Evolutionary conservation across 2,797 vertebrate genomes (phyloP), one percentile per base, ranked within the genome.

Genomic region (Neopelma chrysocephalum): DNA sequence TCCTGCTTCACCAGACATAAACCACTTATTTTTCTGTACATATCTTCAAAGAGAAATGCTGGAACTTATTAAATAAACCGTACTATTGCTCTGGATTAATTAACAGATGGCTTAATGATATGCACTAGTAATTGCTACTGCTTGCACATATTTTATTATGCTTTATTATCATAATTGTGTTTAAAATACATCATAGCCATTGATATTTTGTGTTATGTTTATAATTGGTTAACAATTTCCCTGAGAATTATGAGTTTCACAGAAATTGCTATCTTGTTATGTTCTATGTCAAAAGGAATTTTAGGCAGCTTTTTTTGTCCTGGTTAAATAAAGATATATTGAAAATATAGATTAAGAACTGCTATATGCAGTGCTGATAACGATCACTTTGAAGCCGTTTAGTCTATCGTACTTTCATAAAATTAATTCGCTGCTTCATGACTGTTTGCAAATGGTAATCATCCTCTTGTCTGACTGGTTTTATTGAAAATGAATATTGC

Each of bases 51-150:
- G 79, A 91, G 54, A 83, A 96, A 92, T 79, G 34, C 34, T 95
- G 70, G 54, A 96, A 94, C 40, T 96, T 96, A 93, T 94, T 93
- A 93, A 92, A 96, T 93, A 96, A 94, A 89, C 51, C 56, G 38
- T 88, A 90, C 93, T 97, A 95, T 79, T 94, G 43, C 78, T 95
- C 87, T 92, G 78, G 92, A 95, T 94, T 96, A 96, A 96, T 96
- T 97, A 93, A 31, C 90, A 94, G 87, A 91, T 96, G 91, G 88
- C 45, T 95, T 96, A 94, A 96, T 91, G 91, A 95, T 95, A 93
- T 94, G 56, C 91, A 88, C 29, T 95, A 82, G 88, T 97, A 97
- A 97, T 96, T 96, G 83, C 83, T 89, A 78, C 81, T 90, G 57
- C 93, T 96, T 94, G 89, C 76, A 92, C 76, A 92, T 94, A 96